These are phyloP conservation scores for Machaerirhynchus nigripectus DNA, from an alignment of 2,113 vertebrate species.

Conservation along the genomic window DNA sequence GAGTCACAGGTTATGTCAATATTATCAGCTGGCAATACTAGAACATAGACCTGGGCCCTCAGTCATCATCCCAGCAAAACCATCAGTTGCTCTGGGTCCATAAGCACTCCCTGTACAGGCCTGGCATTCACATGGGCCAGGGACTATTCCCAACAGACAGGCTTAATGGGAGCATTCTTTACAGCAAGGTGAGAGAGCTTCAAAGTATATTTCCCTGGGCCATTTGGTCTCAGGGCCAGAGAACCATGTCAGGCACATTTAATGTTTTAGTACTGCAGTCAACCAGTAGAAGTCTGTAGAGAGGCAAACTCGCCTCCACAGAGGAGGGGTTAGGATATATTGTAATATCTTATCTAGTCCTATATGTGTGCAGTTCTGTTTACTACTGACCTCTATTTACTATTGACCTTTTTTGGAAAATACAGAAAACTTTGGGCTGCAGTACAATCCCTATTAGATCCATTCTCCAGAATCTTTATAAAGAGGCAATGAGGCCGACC, in stretches of 20 bases:
- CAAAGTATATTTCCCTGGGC: background rate
- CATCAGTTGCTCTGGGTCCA: background rate
- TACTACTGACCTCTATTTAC: background rate
- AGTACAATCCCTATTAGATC: background rate
- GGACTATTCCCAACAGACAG: background rate
- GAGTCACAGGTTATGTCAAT: background rate
- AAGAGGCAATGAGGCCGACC: background rate
- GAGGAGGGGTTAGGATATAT: background rate
- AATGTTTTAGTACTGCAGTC: background rate
- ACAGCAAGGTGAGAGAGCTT: background rate
- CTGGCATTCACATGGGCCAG: background rate
- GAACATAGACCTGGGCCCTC: background rate
- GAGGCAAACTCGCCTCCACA: background rate
- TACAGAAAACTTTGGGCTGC: background rate
- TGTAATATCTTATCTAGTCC: background rate
- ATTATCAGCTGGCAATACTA: background rate
- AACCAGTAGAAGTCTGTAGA: background rate
- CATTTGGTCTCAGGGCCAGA: background rate
- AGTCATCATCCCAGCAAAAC: background rate
- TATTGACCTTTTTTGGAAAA: background rate
- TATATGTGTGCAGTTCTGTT: background rate
- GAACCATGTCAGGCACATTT: background rate
- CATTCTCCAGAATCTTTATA: background rate
- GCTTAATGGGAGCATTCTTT: background rate
- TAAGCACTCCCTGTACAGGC: background rate